Percentiles rank a stretch among this genome's conserved stretches.
Conservation (phyloP, 2,888 invertebrate species). For the Drosophila prostipennis region DNA sequence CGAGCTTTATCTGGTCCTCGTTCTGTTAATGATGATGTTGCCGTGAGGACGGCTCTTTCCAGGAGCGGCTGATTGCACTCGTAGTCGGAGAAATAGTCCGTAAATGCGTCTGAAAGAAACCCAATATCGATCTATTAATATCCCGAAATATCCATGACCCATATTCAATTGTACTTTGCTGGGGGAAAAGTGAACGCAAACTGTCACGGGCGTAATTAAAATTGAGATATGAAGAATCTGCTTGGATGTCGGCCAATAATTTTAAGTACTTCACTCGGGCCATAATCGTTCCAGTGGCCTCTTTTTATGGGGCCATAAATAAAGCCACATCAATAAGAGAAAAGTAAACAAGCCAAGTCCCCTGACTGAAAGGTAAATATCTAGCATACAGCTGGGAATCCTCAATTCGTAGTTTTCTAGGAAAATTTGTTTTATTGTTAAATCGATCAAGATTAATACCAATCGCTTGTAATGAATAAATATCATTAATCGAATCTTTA, state of each 20-base stretch:
- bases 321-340: slow-evolving; percentile 32
- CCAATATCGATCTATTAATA: slow-evolving; percentile 23
- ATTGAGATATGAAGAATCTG: slow-evolving; percentile 50
- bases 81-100: slow-evolving; percentile 85
- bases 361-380: slow-evolving; percentile 28
- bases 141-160: slow-evolving; percentile 48
- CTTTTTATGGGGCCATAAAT: slow-evolving; percentile 47
- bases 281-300: slow-evolving; percentile 49
- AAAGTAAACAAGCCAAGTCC: slow-evolving; percentile 21
- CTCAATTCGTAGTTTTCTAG: neutral
- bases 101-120: slow-evolving; percentile 81
- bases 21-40: slow-evolving; percentile 92
- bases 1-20: slow-evolving; percentile 94
- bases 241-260: slow-evolving; percentile 63
- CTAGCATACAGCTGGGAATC: neutral
- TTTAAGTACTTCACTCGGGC: slow-evolving; percentile 36
- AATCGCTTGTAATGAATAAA: slow-evolving; percentile 1
- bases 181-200: slow-evolving; percentile 42
- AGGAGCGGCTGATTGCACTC: slow-evolving; percentile 93
- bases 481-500: neutral
- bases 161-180: slow-evolving; percentile 33
- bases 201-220: slow-evolving; percentile 63
- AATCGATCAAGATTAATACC: neutral
- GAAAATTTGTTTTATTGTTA: neutral
- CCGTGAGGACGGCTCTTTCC: slow-evolving; percentile 89